Evolutionary conservation across 2,797 vertebrate genomes (phyloP).

Genomic region (Sebastes kiyomatsui): DNA sequence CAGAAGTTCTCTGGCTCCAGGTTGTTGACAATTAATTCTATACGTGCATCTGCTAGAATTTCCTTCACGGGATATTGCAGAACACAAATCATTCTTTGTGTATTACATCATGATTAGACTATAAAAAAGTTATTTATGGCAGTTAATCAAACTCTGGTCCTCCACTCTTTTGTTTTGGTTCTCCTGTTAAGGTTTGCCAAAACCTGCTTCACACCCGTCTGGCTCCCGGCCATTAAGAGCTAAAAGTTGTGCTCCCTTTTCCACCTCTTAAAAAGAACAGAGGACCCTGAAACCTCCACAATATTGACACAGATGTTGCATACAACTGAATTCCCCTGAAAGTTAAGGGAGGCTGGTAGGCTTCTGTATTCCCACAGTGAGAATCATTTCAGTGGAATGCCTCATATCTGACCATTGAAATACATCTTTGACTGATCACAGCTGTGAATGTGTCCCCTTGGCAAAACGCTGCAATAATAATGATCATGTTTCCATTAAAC

Average conservation of each 20-base stretch:
- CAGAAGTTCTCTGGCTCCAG: not conserved
- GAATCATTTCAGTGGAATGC: slow-evolving; percentile 46
- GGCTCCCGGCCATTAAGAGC: slow-evolving; percentile 44
- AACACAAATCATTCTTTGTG: not conserved
- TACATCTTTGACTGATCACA: slow-evolving; percentile 38
- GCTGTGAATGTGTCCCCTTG: slow-evolving; percentile 47
- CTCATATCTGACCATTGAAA: slow-evolving; percentile 47
- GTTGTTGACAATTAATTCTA: not conserved
- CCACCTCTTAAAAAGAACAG: slow-evolving; percentile 73
- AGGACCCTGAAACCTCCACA: slow-evolving; percentile 72
- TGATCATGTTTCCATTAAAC: slow-evolving; percentile 48
- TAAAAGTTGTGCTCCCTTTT: slow-evolving; percentile 60
- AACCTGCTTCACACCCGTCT: slow-evolving; percentile 23
- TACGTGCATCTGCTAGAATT: not conserved
- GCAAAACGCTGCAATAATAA: slow-evolving; percentile 30
- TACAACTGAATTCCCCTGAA: slow-evolving; percentile 73
- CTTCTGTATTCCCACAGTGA: slow-evolving; percentile 59
- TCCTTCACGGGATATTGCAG: not conserved
- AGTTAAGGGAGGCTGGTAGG: slow-evolving; percentile 45
- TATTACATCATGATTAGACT: not conserved
- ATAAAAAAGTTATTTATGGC: slow-evolving; percentile 21
- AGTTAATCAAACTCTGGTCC: slow-evolving; percentile 20
- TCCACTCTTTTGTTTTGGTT: slow-evolving; percentile 13
- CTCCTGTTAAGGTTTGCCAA: slow-evolving; percentile 38
- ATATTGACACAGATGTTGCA: slow-evolving; percentile 87